Evolutionary conservation across 1,140 invertebrate genomes (phyloP), one percentile per base, ranked within the genome.

Genomic region (Arctopsyche grandis): DNA sequence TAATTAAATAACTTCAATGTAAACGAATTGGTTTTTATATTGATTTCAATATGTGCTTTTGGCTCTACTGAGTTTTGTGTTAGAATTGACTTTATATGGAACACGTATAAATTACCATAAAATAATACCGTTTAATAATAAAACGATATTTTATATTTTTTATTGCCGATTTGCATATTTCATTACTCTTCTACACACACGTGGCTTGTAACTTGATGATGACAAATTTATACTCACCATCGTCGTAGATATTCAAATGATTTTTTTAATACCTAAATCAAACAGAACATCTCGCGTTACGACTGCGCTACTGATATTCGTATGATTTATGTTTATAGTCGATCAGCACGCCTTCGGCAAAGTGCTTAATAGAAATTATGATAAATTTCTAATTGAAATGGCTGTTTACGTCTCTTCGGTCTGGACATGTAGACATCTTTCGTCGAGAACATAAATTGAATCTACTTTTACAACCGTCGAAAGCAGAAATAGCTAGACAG

Each of bases 311-410:
- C 71, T 56, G 48, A 66, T 66, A 24, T 29, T 71, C 48, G 12
- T 74, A 7, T 74, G 71, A 74, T 74, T 74, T 74, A 74, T 74
- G n/a, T 74, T 74, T 74, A 74, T 74, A 26, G 71, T 52, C 46
- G n/a, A 46, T 56, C 26, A 74, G 24, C 71, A 74, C 71, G 71
- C 71, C 71, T 46, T 56, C 43, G 71, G 19, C 71, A n/a, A 21
- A 26, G 22, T 29, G 43, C 22, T 16, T 74, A 74, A 74, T 74
- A 74, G 71, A 74, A 74, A 74, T 74, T 74, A 52, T 74, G 71
- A 74, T 74, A 74, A 56, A 74, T 56, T 48, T 56, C 9, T 74
- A 74, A 74, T 74, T 74, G 71, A 74, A 74, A 56, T 56, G 44
- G 21, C 24, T 48, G 43, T 52, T 74, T 19, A 46, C 21, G 69